A percentile compares a stretch with the other conserved stretches of the same genome.
Conservation (phyloP, 1,140 invertebrate genomes). For the Panulirus ornatus region DNA sequence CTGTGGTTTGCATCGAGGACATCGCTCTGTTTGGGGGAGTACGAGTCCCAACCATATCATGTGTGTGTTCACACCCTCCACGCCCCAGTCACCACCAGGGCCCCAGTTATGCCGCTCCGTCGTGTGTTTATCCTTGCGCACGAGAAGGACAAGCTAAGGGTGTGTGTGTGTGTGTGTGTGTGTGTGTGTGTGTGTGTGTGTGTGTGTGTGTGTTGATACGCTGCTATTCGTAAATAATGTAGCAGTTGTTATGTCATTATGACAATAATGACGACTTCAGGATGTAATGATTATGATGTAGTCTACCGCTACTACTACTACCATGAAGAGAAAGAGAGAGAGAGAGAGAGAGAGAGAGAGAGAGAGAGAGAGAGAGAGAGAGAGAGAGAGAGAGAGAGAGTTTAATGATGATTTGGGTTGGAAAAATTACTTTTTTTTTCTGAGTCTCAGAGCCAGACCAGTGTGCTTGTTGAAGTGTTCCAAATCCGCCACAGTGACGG, state of each 20-base stretch:
- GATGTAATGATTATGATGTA: slow-evolving; percentile 2
- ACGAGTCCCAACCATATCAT: too few species aligned
- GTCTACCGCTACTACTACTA: not conserved
- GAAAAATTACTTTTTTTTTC: too few species aligned
- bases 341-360: not conserved
- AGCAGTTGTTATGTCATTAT: not conserved
- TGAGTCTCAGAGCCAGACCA: too few species aligned
- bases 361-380: not conserved
- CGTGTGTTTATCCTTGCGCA: too few species aligned
- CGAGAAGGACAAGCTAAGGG: too few species aligned
- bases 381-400: not conserved
- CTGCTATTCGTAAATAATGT: not conserved
- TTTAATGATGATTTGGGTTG: not conserved
- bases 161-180: not conserved
- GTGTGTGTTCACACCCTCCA: too few species aligned
- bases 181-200: slow-evolving; percentile 7
- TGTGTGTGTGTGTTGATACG: not conserved
- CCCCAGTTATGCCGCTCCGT: too few species aligned
- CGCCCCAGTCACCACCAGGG: too few species aligned
- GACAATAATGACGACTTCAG: not conserved
- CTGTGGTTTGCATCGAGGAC: too few species aligned
- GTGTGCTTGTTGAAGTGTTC: too few species aligned
- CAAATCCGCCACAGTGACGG: too few species aligned
- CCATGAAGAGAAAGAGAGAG: not conserved
- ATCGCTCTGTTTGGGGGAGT: too few species aligned